A percentile compares a stretch with the other conserved stretches of the same genome.
Conservation (phyloP, 2,888 invertebrate genomes). For the Drosophila lutescens region DNA sequence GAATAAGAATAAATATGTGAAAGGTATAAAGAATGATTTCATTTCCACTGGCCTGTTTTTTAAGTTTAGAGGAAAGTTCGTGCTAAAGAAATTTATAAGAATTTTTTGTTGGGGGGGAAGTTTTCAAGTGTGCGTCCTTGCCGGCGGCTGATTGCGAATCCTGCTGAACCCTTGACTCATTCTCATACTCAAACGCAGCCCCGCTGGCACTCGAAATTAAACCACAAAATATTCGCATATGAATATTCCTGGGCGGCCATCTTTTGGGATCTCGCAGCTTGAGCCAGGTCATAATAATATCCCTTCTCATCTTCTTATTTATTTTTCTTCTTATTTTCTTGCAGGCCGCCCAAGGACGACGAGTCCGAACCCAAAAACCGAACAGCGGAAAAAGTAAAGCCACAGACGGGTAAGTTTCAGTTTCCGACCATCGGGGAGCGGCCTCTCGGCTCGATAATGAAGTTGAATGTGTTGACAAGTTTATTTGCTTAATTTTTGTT, state of each 20-base stretch:
- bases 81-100: slow-evolving; percentile 1
- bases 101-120: neutral
- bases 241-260: slow-evolving; percentile 24
- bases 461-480: slow-evolving; percentile 69
- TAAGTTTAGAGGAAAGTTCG: neutral
- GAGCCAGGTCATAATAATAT: slow-evolving; percentile 36
- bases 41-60: neutral
- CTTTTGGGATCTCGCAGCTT: slow-evolving; percentile 20
- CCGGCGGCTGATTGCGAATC: slow-evolving; percentile 23
- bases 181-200: neutral
- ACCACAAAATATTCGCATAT: slow-evolving; percentile 44
- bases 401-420: slow-evolving; percentile 42
- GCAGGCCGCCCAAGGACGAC: slow-evolving; percentile 29
- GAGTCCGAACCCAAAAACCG: neutral
- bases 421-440: slow-evolving; percentile 20
- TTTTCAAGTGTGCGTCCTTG: slow-evolving; percentile 1
- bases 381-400: neutral
- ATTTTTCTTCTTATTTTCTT: neutral
- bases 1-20: too few species aligned
- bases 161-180: slow-evolving; percentile 15
- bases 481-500: slow-evolving; percentile 63
- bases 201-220: slow-evolving; percentile 37
- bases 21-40: neutral
- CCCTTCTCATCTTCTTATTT: neutral
- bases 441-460: slow-evolving; percentile 54